phyloP scores from a whole-genome alignment of 2,888 invertebrate species.

The Leptinotarsa tumamoca region DNA sequence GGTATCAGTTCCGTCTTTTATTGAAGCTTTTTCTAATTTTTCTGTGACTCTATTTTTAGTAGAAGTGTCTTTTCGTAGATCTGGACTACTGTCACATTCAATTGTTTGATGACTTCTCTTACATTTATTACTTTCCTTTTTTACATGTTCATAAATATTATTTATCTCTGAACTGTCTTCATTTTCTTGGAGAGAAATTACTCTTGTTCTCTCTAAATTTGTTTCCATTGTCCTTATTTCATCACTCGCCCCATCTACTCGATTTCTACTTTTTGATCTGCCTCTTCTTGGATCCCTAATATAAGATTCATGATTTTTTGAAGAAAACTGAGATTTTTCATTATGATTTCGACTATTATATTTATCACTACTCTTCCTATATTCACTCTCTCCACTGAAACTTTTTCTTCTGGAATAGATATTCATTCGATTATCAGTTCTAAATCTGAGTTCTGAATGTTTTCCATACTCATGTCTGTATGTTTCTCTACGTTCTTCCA shows the following conservation, averaged over 20 bases:
- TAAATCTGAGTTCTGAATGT: not conserved
- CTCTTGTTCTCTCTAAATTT: not conserved
- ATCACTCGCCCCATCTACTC: not conserved
- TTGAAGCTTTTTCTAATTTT: too few relatives aligned
- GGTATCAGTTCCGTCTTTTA: not conserved
- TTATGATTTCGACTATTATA: not conserved
- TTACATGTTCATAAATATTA: not conserved
- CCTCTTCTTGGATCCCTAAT: not conserved
- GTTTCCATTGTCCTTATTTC: too few relatives aligned
- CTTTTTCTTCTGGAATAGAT: slow-evolving; percentile 1
- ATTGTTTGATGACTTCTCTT: not conserved
- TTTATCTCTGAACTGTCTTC: not conserved
- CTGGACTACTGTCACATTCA: not conserved
- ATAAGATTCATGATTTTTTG: not conserved
- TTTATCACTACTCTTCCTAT: not conserved
- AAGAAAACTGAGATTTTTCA: not conserved
- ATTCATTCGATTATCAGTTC: not conserved
- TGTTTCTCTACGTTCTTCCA: too few relatives aligned
- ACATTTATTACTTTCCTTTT: not conserved
- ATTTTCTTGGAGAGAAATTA: not conserved
- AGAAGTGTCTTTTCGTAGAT: too few relatives aligned
- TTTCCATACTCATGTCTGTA: not conserved
- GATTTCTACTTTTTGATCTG: not conserved
- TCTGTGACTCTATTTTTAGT: too few relatives aligned
- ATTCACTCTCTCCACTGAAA: not conserved